Percentiles rank a stretch among this genome's conserved stretches.
These are phyloP conservation scores for Brachyalestes nurse DNA, from an alignment of 2,797 vertebrate species.

Conservation along the genomic window DNA sequence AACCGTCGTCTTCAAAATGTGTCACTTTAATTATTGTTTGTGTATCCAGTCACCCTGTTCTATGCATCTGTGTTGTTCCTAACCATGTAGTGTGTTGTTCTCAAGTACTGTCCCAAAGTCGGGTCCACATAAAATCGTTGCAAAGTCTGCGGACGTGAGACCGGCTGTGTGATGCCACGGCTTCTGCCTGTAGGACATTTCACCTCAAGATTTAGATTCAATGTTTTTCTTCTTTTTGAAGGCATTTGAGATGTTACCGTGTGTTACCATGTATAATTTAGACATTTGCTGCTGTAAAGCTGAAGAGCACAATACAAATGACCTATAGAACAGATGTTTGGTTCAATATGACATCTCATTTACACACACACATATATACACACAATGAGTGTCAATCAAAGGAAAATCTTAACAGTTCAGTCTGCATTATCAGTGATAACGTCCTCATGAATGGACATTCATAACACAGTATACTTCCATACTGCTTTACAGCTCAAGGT, in stretches of 20 bases:
- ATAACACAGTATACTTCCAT: too few relatives aligned
- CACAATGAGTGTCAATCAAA: too few relatives aligned
- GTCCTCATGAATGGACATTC: too few relatives aligned
- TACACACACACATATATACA: too few relatives aligned
- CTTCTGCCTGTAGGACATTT: slow-evolving; percentile 11
- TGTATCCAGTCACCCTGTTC: slow-evolving; percentile 9
- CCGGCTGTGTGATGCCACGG: slow-evolving; percentile 4
- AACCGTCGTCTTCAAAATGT: not conserved
- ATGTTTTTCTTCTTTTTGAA: not conserved
- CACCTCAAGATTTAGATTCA: not conserved
- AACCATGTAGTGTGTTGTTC: slow-evolving; percentile 6
- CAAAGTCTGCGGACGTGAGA: not conserved
- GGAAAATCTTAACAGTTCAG: too few relatives aligned
- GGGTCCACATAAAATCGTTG: slow-evolving; percentile 4
- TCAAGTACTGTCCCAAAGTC: slow-evolving; percentile 13
- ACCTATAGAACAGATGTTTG: not conserved
- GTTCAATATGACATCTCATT: too few relatives aligned
- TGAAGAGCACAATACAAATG: slow-evolving; percentile 49
- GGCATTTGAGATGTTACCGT: slow-evolving; percentile 12
- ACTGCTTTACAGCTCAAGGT: too few relatives aligned
- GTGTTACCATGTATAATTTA: slow-evolving; percentile 2
- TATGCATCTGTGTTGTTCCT: not conserved
- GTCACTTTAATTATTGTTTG: slow-evolving; percentile 13
- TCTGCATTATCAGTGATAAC: too few relatives aligned
- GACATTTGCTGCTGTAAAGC: slow-evolving; percentile 45